Evolutionary conservation across 2,888 invertebrate genomes (phyloP).

Genomic region (Exephanes ischioxanthus): DNA sequence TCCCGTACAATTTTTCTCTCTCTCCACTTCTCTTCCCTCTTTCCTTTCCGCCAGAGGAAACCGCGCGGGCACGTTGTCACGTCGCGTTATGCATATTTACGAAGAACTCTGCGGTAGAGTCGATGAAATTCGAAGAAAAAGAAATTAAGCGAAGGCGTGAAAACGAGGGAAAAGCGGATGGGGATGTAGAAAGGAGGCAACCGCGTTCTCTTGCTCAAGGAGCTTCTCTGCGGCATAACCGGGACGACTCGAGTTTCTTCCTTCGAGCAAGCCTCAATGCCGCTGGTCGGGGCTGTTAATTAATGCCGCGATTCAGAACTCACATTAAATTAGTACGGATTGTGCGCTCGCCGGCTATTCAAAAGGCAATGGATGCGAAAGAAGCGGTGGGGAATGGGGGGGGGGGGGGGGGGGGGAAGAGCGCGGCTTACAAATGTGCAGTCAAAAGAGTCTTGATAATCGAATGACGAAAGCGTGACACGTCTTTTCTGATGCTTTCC

Average conservation of each 20-base stretch:
- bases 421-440: background rate
- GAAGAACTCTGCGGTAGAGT: slow-evolving; percentile 9
- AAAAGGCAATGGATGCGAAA: slow-evolving; percentile 65
- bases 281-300: slow-evolving; percentile 75
- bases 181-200: slow-evolving; percentile 22
- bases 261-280: slow-evolving; percentile 71
- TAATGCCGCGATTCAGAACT: slow-evolving; percentile 77
- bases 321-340: slow-evolving; percentile 78
- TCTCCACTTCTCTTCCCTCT: too few relatives aligned
- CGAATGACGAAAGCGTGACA: slow-evolving; percentile 66
- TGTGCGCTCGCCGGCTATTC: slow-evolving; percentile 72
- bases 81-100: slow-evolving; percentile 63
- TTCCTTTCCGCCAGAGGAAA: background rate
- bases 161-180: background rate
- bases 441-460: slow-evolving; percentile 77
- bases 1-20: background rate
- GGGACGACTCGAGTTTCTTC: slow-evolving; percentile 43
- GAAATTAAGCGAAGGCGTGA: slow-evolving; percentile 30
- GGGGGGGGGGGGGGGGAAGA: background rate
- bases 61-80: slow-evolving; percentile 21
- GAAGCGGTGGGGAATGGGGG: slow-evolving; percentile 66
- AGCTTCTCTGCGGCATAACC: slow-evolving; percentile 54
- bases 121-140: slow-evolving; percentile 4
- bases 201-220: slow-evolving; percentile 31
- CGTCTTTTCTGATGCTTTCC: slow-evolving; percentile 55